Evolutionary conservation across 2,797 vertebrate species (phyloP).

Genomic region (Tragopan temminckii): DNA sequence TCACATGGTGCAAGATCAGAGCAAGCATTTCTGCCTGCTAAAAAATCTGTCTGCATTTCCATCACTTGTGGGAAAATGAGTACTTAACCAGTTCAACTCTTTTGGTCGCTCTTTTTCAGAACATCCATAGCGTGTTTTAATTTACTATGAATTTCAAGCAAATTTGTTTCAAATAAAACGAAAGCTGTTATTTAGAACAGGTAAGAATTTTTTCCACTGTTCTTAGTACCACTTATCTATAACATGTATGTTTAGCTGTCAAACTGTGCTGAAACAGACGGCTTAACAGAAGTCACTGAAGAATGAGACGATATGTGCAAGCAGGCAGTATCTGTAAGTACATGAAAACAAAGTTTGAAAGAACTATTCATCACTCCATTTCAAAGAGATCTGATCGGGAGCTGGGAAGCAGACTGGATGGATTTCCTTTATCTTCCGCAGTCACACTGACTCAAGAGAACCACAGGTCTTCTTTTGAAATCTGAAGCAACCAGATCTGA

Average conservation of each 20-base stretch:
- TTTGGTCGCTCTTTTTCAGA: not conserved
- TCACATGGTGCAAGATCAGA: fast-evolving
- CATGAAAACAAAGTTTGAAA: not conserved
- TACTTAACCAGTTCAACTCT: not conserved
- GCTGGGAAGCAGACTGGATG: not conserved
- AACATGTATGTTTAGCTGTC: not conserved
- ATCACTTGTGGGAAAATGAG: not conserved
- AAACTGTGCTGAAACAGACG: not conserved
- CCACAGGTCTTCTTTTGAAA: not conserved
- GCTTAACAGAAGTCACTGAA: not conserved
- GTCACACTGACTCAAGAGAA: not conserved
- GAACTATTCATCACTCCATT: not conserved
- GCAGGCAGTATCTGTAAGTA: not conserved
- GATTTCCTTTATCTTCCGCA: not conserved
- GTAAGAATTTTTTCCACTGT: not conserved
- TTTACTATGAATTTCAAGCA: not conserved
- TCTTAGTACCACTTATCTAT: not conserved
- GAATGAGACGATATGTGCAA: not conserved
- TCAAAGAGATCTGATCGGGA: not conserved
- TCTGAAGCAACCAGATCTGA: not conserved
- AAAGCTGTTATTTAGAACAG: not conserved
- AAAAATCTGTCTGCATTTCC: not conserved
- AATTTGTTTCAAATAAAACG: not conserved
- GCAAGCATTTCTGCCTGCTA: not conserved
- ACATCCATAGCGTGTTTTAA: not conserved